A percentile compares a stretch with the other conserved stretches of the same genome.
These are phyloP conservation scores for Urosaurus nigricauda DNA, from an alignment of 2,797 vertebrate genomes.

Conservation along the genomic window DNA sequence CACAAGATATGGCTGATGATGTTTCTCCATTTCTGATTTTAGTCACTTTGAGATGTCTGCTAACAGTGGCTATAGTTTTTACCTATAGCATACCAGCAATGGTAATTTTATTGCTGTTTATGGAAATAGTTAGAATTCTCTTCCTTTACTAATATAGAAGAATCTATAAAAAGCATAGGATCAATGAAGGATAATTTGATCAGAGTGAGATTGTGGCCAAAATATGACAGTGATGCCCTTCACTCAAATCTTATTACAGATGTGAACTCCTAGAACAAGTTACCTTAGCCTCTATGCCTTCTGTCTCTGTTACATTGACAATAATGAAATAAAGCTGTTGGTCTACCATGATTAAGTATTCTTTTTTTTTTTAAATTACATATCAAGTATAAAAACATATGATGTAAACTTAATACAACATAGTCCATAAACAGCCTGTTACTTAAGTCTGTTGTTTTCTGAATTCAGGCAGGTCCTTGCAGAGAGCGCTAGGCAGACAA, in stretches of 20 bases:
- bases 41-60: neutral
- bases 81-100: neutral
- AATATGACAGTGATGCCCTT: neutral
- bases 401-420: too few relatives aligned
- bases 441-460: too few relatives aligned
- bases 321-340: neutral
- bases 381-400: too few relatives aligned
- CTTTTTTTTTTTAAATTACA: too few relatives aligned
- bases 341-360: neutral
- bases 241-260: neutral
- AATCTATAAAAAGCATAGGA: neutral
- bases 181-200: conserved; percentile 4
- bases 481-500: too few relatives aligned
- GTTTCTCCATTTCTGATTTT: conserved; percentile 3
- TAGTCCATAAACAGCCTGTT: too few relatives aligned
- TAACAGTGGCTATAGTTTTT: neutral
- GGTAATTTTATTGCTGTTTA: neutral
- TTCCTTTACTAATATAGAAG: neutral
- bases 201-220: neutral
- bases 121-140: neutral
- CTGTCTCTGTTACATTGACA: neutral
- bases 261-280: neutral
- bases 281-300: neutral
- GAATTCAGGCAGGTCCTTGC: too few relatives aligned
- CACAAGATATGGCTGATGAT: neutral